Percentiles rank a stretch among this genome's conserved stretches.
Evolutionary conservation across 2,888 invertebrate species (phyloP).

Genomic region (Serrognathus titanus): DNA sequence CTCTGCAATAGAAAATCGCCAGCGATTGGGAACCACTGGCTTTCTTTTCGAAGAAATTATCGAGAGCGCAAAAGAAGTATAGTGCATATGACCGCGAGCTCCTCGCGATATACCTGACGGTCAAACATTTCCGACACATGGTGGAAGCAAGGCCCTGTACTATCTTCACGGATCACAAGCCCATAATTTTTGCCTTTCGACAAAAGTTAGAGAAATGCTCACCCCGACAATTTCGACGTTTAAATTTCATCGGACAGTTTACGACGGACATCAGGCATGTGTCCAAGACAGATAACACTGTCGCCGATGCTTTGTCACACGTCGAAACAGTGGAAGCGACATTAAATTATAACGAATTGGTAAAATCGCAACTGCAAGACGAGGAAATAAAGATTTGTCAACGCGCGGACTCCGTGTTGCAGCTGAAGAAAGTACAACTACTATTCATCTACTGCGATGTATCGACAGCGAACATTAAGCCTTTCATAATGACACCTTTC

Average conservation of each 20-base stretch:
- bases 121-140: constrained; percentile 16
- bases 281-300: constrained; percentile 14
- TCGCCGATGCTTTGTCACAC: constrained; percentile 13
- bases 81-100: constrained; percentile 16
- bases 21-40: background rate
- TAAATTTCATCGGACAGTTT: no score
- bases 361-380: background rate
- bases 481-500: no score
- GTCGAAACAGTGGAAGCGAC: background rate
- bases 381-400: background rate
- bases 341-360: background rate
- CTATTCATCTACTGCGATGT: no score
- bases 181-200: no score
- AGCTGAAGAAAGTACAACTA: no score
- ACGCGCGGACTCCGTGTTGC: background rate
- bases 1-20: background rate
- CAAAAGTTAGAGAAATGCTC: no score
- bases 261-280: constrained; percentile 15
- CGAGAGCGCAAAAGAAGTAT: constrained; percentile 33
- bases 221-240: no score
- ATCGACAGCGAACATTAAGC: no score
- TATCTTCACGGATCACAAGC: no score
- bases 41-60: constrained; percentile 5
- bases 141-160: no score
- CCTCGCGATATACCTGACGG: constrained; percentile 17